These are phyloP conservation scores for Bedellia somnulentella DNA, from an alignment of 2,888 invertebrate genomes.

Conservation along the genomic window DNA sequence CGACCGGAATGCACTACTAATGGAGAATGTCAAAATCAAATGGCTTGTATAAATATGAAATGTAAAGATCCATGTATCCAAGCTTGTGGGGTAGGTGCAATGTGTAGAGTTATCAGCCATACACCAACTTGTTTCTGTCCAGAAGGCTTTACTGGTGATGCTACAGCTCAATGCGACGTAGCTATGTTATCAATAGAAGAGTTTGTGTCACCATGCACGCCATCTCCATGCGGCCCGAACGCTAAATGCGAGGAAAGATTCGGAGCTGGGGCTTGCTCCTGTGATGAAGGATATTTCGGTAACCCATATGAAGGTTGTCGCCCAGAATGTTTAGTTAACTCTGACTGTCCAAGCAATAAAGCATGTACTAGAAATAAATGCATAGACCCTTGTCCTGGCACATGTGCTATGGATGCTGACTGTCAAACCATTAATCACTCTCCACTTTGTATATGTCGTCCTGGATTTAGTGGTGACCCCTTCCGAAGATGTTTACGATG, in stretches of 20 bases:
- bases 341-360: conserved; percentile 70
- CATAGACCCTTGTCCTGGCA: conserved; percentile 76
- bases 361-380: conserved; percentile 76
- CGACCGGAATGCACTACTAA: conserved; percentile 74
- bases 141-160: conserved; percentile 72
- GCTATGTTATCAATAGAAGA: conserved; percentile 20
- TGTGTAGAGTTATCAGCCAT: conserved; percentile 76
- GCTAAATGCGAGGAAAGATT: conserved; percentile 64
- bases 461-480: conserved; percentile 73
- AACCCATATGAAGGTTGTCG: conserved; percentile 80
- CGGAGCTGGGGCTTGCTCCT: conserved; percentile 67
- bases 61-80: conserved; percentile 76
- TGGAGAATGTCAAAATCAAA: conserved; percentile 67
- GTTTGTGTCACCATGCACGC: conserved; percentile 57
- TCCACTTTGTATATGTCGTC: conserved; percentile 67
- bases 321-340: conserved; percentile 72
- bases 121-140: conserved; percentile 72
- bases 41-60: conserved; percentile 75
- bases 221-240: conserved; percentile 66
- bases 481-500: conserved; percentile 62
- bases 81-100: conserved; percentile 73
- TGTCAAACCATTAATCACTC: conserved; percentile 75
- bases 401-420: conserved; percentile 73
- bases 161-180: conserved; percentile 65
- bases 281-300: conserved; percentile 71